Base-by-base conservation (phyloP, 2,113 vertebrate genomes). In the Tragelaphus imberbis region DNA sequence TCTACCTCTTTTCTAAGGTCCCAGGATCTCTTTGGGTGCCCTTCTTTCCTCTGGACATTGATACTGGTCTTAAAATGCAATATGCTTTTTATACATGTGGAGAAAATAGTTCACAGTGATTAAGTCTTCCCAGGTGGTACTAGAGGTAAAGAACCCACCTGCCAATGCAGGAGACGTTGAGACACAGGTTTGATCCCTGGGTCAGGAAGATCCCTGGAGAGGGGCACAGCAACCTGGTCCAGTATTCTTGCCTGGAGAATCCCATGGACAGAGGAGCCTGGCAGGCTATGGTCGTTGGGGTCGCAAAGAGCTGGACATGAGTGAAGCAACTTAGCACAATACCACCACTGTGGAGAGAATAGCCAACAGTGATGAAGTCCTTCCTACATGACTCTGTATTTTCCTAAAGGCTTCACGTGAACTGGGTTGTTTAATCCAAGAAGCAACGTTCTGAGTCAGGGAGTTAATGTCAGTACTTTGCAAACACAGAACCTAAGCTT, bases 21-120 rank as follows among this genome's bases (percentile, higher is more conserved):
- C 75, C 44, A 65, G 40, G 12, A 36, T 63, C 59, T 71, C 36
- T 80, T 49, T 75, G n/a, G 56, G 51, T 75, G 84, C 88, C 59
- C 65, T 9, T 21, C 11, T 56, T 36, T 17, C 36, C 36, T 56
- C 4, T 71, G 84, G 25, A 30, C n/a, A 4, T 2, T 49, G 90
- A 71, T 16, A 33, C 13, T 7, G 25, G 5, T 1, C 9, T n/a
- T 51, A n/a, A 71, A n/a, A 7, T 3, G 1, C n/a, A 79, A 3
- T 28, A 16, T 27, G 36, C 23, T 53, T 51, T 12, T 53, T 25
- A 27, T 14, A 17, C 2, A 5, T 6, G 2, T n/a, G 5, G 27
- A 81, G 13, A 40, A 65, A 81, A 33, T 2, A 49, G 55, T 49
- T 47, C 8, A 56, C 1, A 23, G 2, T 10, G 5, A 5, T 6